A percentile compares a stretch with the other conserved stretches of the same genome.
These are phyloP conservation scores for Euproctis similis DNA, from an alignment of 2,888 invertebrate species.

Conservation along the genomic window DNA sequence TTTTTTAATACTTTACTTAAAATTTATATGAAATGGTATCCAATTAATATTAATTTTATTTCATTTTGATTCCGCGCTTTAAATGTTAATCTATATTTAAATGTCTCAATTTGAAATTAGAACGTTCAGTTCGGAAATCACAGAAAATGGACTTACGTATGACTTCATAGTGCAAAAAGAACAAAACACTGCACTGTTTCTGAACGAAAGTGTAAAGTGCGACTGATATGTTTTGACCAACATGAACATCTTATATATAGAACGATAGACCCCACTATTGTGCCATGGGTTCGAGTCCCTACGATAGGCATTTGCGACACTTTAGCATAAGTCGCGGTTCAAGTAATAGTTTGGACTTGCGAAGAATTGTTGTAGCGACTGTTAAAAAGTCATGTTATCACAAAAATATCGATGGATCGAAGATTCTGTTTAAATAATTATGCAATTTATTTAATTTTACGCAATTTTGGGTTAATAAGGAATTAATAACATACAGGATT, in stretches of 20 bases:
- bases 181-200: slow-evolving; percentile 37
- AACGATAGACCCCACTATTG: slow-evolving; percentile 36
- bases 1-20: too few relatives aligned
- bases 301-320: slow-evolving; percentile 30
- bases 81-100: background rate
- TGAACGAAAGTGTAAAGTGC: slow-evolving; percentile 22
- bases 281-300: slow-evolving; percentile 22
- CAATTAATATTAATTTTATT: too few relatives aligned
- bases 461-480: too few relatives aligned
- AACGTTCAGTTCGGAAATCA: slow-evolving; percentile 4
- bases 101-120: background rate
- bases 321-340: slow-evolving; percentile 19
- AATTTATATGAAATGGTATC: too few relatives aligned
- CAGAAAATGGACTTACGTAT: slow-evolving; percentile 49
- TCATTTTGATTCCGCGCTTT: too few relatives aligned
- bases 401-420: too few relatives aligned
- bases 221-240: slow-evolving; percentile 42
- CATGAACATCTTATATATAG: slow-evolving; percentile 49
- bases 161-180: slow-evolving; percentile 43
- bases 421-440: too few relatives aligned
- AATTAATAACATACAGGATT: too few relatives aligned
- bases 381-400: too few relatives aligned
- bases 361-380: slow-evolving; percentile 12
- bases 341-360: slow-evolving; percentile 17
- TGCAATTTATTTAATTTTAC: too few relatives aligned